phyloP scores from a whole-genome alignment of 2,888 invertebrate species.

The Mystacides longicornis region DNA sequence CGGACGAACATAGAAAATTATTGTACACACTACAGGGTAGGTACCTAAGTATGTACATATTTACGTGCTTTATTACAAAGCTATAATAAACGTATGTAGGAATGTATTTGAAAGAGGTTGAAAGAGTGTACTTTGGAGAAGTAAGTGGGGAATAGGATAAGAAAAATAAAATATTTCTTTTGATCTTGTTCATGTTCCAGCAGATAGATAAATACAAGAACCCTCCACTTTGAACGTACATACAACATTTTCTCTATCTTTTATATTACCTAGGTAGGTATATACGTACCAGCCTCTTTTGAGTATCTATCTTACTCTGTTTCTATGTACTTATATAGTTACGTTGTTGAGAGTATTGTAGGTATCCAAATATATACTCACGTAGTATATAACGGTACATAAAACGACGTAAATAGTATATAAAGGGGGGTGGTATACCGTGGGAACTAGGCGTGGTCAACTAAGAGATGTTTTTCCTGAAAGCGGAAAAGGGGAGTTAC shows the following conservation, averaged over 20 bases:
- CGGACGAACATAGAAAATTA: no score
- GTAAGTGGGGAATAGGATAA: not conserved
- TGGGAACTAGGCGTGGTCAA: conserved; percentile 19
- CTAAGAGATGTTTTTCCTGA: conserved; percentile 16
- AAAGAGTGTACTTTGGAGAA: not conserved
- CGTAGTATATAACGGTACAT: conserved; percentile 7
- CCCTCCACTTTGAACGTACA: not conserved
- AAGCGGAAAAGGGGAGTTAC: conserved; percentile 4
- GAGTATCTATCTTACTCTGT: not conserved
- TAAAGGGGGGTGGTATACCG: conserved; percentile 8
- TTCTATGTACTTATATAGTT: not conserved
- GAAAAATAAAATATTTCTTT: not conserved
- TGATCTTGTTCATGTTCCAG: not conserved
- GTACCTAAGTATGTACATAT: no score
- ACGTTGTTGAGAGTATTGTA: not conserved
- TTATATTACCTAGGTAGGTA: not conserved
- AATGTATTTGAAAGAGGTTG: no score
- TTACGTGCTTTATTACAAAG: no score
- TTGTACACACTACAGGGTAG: no score
- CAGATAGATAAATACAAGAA: not conserved
- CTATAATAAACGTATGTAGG: no score
- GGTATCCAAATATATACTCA: not conserved
- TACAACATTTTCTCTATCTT: not conserved
- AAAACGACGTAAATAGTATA: not conserved
- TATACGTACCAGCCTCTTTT: not conserved